A percentile compares a stretch with the other conserved stretches of the same genome.
Evolutionary conservation across 2,797 vertebrate genomes (phyloP).

Genomic region (Podarcis siculus): DNA sequence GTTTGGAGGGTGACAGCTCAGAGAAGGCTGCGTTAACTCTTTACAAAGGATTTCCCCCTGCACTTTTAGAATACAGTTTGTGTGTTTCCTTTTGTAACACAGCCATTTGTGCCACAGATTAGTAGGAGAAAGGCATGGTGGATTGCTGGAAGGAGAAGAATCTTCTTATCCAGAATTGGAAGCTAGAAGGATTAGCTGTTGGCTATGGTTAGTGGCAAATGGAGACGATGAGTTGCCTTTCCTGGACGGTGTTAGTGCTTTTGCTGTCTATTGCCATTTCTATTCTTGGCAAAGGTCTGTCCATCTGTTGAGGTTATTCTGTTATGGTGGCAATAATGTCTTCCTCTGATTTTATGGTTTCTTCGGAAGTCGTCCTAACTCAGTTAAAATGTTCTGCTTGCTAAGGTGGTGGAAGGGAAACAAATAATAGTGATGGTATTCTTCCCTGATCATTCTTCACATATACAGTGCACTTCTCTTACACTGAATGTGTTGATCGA

Average conservation of each 20-base stretch:
- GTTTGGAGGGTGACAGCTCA: too few relatives aligned
- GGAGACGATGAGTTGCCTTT: constrained; percentile 14
- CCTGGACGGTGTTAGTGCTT: constrained; percentile 44
- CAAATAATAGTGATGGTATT: constrained; percentile 3
- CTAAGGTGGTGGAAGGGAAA: neutral
- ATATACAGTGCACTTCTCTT: neutral
- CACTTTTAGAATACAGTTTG: constrained; percentile 26
- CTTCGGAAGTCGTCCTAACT: neutral
- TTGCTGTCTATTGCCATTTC: neutral
- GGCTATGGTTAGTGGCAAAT: constrained; percentile 39
- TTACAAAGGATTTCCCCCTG: constrained; percentile 2
- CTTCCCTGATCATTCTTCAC: constrained; percentile 5
- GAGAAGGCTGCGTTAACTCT: neutral
- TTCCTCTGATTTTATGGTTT: constrained; percentile 40
- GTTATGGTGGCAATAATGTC: neutral
- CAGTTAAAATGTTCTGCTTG: neutral
- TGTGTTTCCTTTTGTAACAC: constrained; percentile 39
- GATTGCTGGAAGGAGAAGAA: constrained; percentile 40
- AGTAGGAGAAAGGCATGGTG: constrained; percentile 18
- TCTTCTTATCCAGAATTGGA: constrained; percentile 50
- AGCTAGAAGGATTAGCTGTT: constrained; percentile 58
- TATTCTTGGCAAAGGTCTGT: neutral
- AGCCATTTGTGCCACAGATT: constrained; percentile 34
- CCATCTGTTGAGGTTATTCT: constrained; percentile 2
- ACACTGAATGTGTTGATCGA: neutral